Base-by-base conservation (phyloP, 2,888 invertebrate species). In the Disparrhopalites patrizii region DNA sequence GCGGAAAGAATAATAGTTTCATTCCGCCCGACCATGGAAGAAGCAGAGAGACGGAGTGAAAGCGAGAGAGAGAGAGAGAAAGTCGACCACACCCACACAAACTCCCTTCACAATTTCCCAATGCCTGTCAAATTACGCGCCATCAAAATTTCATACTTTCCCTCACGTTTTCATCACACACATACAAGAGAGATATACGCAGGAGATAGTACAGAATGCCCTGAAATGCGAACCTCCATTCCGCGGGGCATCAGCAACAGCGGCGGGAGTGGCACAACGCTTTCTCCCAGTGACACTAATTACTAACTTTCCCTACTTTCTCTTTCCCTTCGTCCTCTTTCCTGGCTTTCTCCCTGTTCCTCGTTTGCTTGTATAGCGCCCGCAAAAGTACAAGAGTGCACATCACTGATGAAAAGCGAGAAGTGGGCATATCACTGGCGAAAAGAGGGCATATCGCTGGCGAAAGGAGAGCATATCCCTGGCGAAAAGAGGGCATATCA, bases 1-100 rank as follows among this genome's bases (percentile, higher is more conserved):
- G 36, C 13, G 27, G 38, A 51, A 64, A 67, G 64, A 67, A 63
- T 67, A 63, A 67, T 63, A 60, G 67, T 63, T 52, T 51, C 67
- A 67, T 63, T 67, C 60, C 58, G 61, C 25, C 20, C 20, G 25
- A 25, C 47, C 47, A 47, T 25, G n/a, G n/a, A n/a, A n/a, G n/a
- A n/a, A n/a, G n/a, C n/a, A n/a, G n/a, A n/a, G n/a, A n/a, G n/a
- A n/a, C n/a, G n/a, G n/a, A n/a, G n/a, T n/a, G n/a, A n/a, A n/a
- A n/a, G n/a, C n/a, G n/a, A n/a, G n/a, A n/a, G n/a, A n/a, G n/a
- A n/a, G n/a, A n/a, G n/a, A n/a, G n/a, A n/a, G n/a, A n/a, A n/a
- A 3, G 3, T 2, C 47, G 23, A 23, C 47, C 47, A 47, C 47
- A 23, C 47, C 47, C 47, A 47, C 61, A 62, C 62, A 62, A 40